Percentiles rank a stretch among this genome's conserved stretches.
phyloP scores from a whole-genome alignment of 2,113 vertebrate species.

The Antechinus stuartii region DNA sequence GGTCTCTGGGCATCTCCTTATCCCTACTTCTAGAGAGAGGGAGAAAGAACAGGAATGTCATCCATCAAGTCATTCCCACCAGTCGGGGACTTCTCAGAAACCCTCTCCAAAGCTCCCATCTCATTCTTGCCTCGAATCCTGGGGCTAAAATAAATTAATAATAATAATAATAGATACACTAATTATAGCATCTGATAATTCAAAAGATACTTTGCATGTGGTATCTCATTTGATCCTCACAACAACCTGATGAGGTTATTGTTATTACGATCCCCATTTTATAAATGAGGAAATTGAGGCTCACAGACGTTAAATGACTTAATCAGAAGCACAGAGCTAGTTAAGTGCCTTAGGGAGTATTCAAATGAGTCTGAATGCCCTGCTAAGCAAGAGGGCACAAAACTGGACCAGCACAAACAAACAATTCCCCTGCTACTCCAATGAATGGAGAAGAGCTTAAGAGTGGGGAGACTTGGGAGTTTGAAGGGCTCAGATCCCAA shows the following conservation, averaged over 20 bases:
- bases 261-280: not conserved
- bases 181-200: not conserved
- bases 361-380: not conserved
- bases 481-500: not conserved
- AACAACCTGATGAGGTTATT: not conserved
- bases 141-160: not conserved
- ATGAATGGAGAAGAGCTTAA: not conserved
- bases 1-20: not conserved
- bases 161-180: not conserved
- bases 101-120: not conserved
- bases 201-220: not conserved
- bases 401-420: not conserved
- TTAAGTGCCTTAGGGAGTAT: not conserved
- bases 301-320: not conserved
- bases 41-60: not conserved
- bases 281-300: not conserved
- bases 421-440: not conserved
- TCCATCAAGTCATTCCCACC: not conserved
- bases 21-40: not conserved
- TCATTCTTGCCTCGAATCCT: not conserved
- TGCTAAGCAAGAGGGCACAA: not conserved
- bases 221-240: not conserved
- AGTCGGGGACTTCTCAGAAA: not conserved
- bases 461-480: not conserved
- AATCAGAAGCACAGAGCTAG: not conserved